Base-by-base conservation (phyloP, 2,888 invertebrate genomes). In the Gari tellinella region DNA sequence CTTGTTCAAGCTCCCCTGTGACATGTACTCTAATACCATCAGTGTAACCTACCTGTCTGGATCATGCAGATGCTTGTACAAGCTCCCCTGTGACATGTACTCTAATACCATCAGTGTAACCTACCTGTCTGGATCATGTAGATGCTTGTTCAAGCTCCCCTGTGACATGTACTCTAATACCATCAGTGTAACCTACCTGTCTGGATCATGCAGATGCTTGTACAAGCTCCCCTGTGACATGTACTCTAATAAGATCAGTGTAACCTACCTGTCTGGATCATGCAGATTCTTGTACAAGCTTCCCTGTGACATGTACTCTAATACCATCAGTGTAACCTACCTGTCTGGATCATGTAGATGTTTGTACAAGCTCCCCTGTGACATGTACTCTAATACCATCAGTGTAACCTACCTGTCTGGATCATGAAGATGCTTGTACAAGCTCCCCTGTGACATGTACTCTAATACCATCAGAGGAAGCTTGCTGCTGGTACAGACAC, bases 1-100 rank as follows among this genome's bases (percentile, higher is more conserved):
- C 26, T 80, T 69, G 67, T 84, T 84, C 23, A 90, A 84, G 62
- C 85, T 88, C 43, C 90, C 89, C n/a, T 77, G 67, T 21, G 86
- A 77, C 89, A 90, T 86, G 69, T 77, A 89, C 74, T 90, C 90
- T 23, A 90, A 74, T 46, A 90, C 85, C 87, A 90, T 88, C 38
- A 89, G 52, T 8, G 90, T 89, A 38, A 84, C 82, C 23, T 68
- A 87, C 87, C 85, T 82, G 53, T 61, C 62, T 40, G 67, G 63
- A 68, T 83, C 72, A 68, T 90, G 90, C 21, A 78, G 21, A 77
- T 70, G 7, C 77, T 58, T 31, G 86, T 88, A 73, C 88, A 88
- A 7, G 89, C 89, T 8, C 90, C 90, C 21, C n/a, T 77, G 69
- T 19, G 85, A 76, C 89, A 90, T 86, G 68, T 77, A 89, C 73